Evolutionary conservation across 2,888 invertebrate species (phyloP), one percentile per base, ranked within the genome.

Genomic region (Andrena bicolor): DNA sequence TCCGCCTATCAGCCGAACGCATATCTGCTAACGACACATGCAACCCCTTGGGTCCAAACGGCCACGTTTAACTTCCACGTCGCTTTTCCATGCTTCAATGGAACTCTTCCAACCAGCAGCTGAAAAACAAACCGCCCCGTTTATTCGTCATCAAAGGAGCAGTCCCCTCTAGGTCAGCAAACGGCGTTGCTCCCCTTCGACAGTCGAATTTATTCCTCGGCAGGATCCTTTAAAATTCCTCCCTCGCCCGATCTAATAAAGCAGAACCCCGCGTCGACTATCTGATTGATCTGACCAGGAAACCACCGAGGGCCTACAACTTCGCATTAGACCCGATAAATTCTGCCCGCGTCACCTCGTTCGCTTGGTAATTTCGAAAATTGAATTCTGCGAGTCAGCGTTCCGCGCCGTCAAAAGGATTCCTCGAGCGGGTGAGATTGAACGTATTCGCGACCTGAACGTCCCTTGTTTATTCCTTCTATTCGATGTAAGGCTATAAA

Each of bases 381-480:
- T 76, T 69, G 64, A 73, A 73, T 73, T 64, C 58, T 16, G 1
- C 82, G 48, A 65, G 76, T 82, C 82, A 76, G 82, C 82, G 68
- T 35, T 61, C 16, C 28, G 20, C 16, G 26, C 13, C 49, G 60
- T 53, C 53, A 48, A 28, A 16, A 58, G 28, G 53, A 26, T 41
- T 26, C 16, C n/a, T 16, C 2, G 13, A 10, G 32, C 13, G 32
- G 13, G n/a, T 4, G n/a, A 8, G 16, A 56, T 2, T 10, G 49
- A 53, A 58, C 48, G 20, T 49, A 20, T 28, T 23, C 30, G 65
- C 20, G 48, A 13, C 26, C 5, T 2, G 26, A 63, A 48, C 56
- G 13, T n/a, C 23, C 58, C 61, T 72, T 73, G 76, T 80, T 83
- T 83, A 68, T 64, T 65, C 53, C 71, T 16, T 49, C 63, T 26